Percentiles rank a stretch among this genome's conserved stretches.
Evolutionary conservation across 2,113 vertebrate species (phyloP).

Genomic region (Scolopax mira): DNA sequence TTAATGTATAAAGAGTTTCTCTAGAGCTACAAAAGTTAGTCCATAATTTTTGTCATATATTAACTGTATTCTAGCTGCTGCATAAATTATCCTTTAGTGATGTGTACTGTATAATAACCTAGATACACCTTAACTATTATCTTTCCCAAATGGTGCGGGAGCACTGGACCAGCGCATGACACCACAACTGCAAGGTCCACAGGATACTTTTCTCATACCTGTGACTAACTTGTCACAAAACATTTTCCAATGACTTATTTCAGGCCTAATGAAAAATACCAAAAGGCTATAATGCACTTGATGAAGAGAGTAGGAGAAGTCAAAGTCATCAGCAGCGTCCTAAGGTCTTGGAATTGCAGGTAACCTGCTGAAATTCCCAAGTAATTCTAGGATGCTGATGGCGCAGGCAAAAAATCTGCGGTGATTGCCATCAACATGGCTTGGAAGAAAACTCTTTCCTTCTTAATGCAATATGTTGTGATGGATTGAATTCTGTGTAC

Average conservation of each 20-base stretch:
- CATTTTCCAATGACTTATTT: not conserved
- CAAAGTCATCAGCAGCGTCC: not conserved
- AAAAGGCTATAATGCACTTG: not conserved
- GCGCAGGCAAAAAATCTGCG: not conserved
- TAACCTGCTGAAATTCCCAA: not conserved
- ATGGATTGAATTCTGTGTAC: not conserved
- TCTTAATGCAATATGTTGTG: not conserved
- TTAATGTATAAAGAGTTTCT: not conserved
- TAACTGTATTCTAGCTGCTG: not conserved
- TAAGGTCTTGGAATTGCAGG: not conserved
- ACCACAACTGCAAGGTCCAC: not conserved
- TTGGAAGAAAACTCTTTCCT: not conserved
- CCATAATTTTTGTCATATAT: not conserved
- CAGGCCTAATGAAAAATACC: not conserved
- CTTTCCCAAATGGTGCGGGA: conserved; percentile 5
- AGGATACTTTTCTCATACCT: not conserved
- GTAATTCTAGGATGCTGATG: not conserved
- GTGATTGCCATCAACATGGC: not conserved
- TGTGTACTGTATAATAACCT: not conserved
- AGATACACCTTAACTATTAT: conserved; percentile 50
- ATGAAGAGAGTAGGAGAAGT: not conserved
- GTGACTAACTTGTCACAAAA: not conserved
- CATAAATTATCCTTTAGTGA: conserved; percentile 12
- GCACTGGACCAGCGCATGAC: not conserved
- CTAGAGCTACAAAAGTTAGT: not conserved